Conservation (phyloP, 2,888 invertebrate genomes). For the Coronaproctus castanopsis region DNA sequence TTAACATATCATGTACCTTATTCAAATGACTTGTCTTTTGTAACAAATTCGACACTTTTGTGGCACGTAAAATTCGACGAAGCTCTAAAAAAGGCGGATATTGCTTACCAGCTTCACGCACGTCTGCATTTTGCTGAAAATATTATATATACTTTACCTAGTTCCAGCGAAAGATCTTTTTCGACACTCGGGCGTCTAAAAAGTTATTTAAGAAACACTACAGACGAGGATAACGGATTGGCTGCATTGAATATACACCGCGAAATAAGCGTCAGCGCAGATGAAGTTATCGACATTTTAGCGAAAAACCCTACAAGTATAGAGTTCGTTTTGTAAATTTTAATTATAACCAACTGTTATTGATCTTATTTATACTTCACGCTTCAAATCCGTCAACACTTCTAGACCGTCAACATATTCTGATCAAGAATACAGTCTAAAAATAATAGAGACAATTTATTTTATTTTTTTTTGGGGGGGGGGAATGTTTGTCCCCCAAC, state of each 20-base stretch:
- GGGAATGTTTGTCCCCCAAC: too few relatives aligned
- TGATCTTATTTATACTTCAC: too few relatives aligned
- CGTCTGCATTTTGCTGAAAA: neutral
- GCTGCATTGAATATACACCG: neutral
- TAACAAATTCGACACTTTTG: too few relatives aligned
- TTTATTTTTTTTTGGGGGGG: too few relatives aligned
- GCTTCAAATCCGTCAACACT: too few relatives aligned
- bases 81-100: neutral
- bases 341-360: too few relatives aligned
- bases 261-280: neutral
- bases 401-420: too few relatives aligned
- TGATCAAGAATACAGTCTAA: too few relatives aligned
- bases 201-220: neutral
- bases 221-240: neutral
- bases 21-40: too few relatives aligned
- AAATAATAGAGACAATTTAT: too few relatives aligned
- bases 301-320: neutral
- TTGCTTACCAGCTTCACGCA: neutral
- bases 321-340: neutral
- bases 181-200: neutral
- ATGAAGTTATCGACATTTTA: neutral
- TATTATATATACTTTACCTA: neutral
- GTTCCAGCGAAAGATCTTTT: neutral
- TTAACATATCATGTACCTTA: too few relatives aligned
- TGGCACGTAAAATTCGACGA: neutral